phyloP scores from a whole-genome alignment of 2,113 vertebrate genomes.

The Neogale vison region DNA sequence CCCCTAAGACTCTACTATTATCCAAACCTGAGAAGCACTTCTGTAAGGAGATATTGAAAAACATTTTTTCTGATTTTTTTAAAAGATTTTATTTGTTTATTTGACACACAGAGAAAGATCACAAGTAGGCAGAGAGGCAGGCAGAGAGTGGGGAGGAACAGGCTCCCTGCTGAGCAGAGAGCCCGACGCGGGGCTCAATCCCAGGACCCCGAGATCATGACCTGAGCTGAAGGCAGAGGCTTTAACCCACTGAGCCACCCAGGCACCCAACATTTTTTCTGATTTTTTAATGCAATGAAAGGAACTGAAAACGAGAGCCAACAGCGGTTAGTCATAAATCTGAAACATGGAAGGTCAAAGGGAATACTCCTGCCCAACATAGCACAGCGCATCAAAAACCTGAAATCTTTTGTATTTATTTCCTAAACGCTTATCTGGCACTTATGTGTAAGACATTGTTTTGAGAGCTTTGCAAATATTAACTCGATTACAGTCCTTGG shows the following conservation, averaged over 20 bases:
- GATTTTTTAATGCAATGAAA: neutral
- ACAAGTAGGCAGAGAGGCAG: too few species aligned
- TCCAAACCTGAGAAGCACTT: neutral
- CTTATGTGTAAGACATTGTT: accelerated
- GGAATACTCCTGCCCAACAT: neutral
- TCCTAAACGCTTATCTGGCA: neutral
- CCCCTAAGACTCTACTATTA: neutral
- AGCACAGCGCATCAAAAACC: neutral
- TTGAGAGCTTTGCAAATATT: neutral
- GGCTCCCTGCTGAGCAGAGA: too few species aligned
- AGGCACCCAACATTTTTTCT: neutral
- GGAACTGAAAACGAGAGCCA: neutral
- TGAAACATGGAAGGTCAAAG: too few species aligned
- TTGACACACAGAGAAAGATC: too few species aligned
- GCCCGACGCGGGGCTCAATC: too few species aligned
- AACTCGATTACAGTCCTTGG: too few species aligned
- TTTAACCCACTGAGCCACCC: too few species aligned
- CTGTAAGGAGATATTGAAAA: neutral
- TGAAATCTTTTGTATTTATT: neutral
- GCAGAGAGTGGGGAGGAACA: too few species aligned
- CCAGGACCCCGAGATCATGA: too few species aligned
- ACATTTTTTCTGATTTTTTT: neutral
- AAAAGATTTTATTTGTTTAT: too few species aligned
- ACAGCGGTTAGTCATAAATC: neutral
- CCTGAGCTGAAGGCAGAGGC: too few species aligned